phyloP scores from a whole-genome alignment of 2,888 invertebrate species.

The Aromia moschata region DNA sequence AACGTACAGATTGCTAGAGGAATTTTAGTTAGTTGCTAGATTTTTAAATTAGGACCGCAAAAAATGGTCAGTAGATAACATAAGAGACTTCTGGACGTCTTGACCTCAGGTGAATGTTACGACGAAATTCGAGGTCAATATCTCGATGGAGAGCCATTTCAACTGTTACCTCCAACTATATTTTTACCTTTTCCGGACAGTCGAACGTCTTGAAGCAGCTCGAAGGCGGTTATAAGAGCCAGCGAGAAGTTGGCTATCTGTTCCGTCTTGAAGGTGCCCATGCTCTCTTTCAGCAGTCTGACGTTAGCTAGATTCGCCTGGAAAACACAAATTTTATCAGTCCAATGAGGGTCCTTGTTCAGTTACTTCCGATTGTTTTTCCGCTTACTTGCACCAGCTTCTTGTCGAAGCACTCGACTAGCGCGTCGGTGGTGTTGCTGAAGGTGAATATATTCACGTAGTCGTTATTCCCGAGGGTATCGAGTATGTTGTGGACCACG shows the following conservation, averaged over 20 bases:
- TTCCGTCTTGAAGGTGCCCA: slow-evolving; percentile 80
- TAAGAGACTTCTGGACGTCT: too few species aligned
- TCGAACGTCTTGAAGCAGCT: slow-evolving; percentile 70
- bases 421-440: slow-evolving; percentile 80
- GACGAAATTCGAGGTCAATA: slow-evolving; percentile 2
- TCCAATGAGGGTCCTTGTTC: too few species aligned
- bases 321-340: slow-evolving; percentile 47
- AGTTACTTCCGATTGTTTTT: too few species aligned
- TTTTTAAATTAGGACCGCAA: too few species aligned
- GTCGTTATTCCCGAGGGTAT: slow-evolving; percentile 97
- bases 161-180: not conserved
- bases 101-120: too few species aligned
- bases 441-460: slow-evolving; percentile 97
- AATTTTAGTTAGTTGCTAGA: too few species aligned
- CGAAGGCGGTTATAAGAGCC: slow-evolving; percentile 90
- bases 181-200: slow-evolving; percentile 51
- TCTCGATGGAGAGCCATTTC: slow-evolving; percentile 1
- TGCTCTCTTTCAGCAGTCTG: slow-evolving; percentile 81
- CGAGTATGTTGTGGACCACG: slow-evolving; percentile 88
- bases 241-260: slow-evolving; percentile 94
- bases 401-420: slow-evolving; percentile 90
- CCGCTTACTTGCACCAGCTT: slow-evolving; percentile 91
- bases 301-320: slow-evolving; percentile 88
- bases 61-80: too few species aligned
- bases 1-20: too few species aligned